Conservation (phyloP, 2,113 vertebrate genomes). For the Sinocyclocheilus grahami region DNA sequence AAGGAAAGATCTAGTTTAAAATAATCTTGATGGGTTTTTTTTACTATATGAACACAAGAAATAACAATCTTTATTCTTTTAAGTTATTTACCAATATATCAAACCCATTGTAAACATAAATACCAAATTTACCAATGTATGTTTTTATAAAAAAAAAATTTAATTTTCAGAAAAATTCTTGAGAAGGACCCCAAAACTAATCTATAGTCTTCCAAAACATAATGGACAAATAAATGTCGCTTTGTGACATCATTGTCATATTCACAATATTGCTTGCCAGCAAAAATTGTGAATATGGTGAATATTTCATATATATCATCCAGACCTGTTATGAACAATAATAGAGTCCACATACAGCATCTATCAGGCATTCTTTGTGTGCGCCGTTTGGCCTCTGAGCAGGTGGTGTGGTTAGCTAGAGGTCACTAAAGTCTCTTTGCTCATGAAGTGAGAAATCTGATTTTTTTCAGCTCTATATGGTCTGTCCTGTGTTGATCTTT, state of each 20-base stretch:
- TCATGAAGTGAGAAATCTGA: slow-evolving; percentile 17
- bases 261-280: not conserved
- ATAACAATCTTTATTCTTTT: not conserved
- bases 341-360: not conserved
- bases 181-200: not conserved
- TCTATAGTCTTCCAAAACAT: not conserved
- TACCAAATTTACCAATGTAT: not conserved
- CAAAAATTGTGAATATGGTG: not conserved
- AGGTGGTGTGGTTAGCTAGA: not conserved
- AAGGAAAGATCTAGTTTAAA: not conserved
- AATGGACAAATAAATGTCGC: not conserved
- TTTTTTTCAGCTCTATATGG: not conserved
- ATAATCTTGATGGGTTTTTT: not conserved
- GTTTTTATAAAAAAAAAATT: no score
- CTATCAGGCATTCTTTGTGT: not conserved
- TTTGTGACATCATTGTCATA: not conserved
- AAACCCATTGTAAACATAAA: not conserved
- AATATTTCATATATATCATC: not conserved
- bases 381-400: not conserved
- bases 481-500: slow-evolving; percentile 11
- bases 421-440: not conserved
- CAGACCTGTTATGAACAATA: not conserved
- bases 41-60: not conserved
- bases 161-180: not conserved
- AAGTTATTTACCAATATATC: not conserved